These are phyloP conservation scores for Gallinago solitaria DNA, from an alignment of 2,797 vertebrate genomes.

Conservation along the genomic window DNA sequence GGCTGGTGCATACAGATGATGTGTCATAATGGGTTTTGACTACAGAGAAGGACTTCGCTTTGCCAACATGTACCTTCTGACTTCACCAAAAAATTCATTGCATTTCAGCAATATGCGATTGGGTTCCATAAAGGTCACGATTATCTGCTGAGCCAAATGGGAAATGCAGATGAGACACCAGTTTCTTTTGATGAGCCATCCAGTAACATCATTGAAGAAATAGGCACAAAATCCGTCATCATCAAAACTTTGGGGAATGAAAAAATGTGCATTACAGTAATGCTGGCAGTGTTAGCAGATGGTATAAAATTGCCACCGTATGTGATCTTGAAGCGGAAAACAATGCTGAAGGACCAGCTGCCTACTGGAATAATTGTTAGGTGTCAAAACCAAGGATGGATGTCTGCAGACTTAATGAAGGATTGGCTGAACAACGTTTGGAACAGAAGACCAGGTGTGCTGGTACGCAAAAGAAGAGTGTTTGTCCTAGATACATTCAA, in stretches of 20 bases:
- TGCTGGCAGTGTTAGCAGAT: slow-evolving; percentile 64
- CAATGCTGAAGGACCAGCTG: slow-evolving; percentile 70
- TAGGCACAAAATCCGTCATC: slow-evolving; percentile 52
- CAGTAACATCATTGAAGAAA: slow-evolving; percentile 39
- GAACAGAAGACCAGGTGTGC: slow-evolving; percentile 40
- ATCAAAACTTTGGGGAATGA: slow-evolving; percentile 64
- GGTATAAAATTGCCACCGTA: slow-evolving; percentile 71
- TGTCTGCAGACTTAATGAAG: slow-evolving; percentile 60
- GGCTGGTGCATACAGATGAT: not conserved
- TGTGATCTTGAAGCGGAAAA: slow-evolving; percentile 71
- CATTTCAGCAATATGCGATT: not conserved
- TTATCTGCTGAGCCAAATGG: slow-evolving; percentile 13
- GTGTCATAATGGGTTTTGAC: not conserved
- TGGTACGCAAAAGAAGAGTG: not conserved
- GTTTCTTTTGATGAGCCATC: slow-evolving; percentile 42
- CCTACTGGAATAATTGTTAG: slow-evolving; percentile 68
- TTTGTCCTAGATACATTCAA: not conserved
- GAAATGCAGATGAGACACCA: slow-evolving; percentile 32
- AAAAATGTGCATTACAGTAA: slow-evolving; percentile 59
- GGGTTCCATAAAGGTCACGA: not conserved
- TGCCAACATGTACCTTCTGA: not conserved
- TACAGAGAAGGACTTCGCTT: not conserved
- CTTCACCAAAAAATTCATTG: not conserved
- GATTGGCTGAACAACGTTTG: slow-evolving; percentile 28
- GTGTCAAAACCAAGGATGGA: slow-evolving; percentile 68